Evolutionary conservation across 1,140 invertebrate species (phyloP).

Genomic region (Ladona fulva): DNA sequence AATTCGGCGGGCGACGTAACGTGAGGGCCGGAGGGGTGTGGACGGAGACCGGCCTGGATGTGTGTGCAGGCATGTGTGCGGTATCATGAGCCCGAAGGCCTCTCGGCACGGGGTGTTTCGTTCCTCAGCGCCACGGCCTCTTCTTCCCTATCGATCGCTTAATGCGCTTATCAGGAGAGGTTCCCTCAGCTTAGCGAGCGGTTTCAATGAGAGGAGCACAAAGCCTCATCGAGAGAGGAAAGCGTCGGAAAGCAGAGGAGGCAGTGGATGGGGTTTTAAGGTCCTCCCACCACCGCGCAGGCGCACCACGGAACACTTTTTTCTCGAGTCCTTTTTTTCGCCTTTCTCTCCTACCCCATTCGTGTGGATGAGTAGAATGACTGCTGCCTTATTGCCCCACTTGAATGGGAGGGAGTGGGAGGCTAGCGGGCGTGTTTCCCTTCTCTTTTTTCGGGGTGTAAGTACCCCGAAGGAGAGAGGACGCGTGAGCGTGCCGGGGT

Average conservation of each 20-base stretch:
- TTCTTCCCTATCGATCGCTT: neutral
- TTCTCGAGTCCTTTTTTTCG: neutral
- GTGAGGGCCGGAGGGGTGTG: no score
- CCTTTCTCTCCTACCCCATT: neutral
- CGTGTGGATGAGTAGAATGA: constrained; percentile 4
- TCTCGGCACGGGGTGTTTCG: neutral
- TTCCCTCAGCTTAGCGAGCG: neutral
- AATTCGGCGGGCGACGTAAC: no score
- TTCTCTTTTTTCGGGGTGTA: no score
- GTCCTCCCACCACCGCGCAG: neutral
- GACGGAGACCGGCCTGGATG: no score
- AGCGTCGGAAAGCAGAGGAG: neutral
- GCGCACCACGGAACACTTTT: neutral
- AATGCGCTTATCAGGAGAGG: constrained; percentile 3
- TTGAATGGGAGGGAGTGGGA: neutral
- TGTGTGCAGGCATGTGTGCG: no score
- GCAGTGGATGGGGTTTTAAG: neutral
- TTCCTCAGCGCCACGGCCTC: neutral
- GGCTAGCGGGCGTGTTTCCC: neutral
- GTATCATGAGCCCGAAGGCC: no score
- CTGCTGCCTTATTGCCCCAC: constrained; percentile 6
- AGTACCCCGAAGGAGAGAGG: neutral
- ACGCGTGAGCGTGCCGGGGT: neutral
- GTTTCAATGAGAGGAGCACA: neutral
- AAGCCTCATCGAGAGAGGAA: neutral